These are phyloP conservation scores for Parnassius mnemosyne DNA, from an alignment of 2,888 invertebrate genomes.

Conservation along the genomic window DNA sequence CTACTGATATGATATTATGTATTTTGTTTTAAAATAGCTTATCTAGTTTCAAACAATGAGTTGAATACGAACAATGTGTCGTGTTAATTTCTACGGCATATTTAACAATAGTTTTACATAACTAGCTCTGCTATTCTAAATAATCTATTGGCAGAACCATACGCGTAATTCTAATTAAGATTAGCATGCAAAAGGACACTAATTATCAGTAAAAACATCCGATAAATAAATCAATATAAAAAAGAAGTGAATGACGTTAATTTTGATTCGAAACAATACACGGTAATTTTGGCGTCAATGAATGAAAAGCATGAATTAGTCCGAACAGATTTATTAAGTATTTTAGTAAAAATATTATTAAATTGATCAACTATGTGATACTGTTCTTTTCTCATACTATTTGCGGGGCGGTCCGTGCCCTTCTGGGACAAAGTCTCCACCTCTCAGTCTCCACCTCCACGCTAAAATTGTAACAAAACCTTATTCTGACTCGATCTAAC, in stretches of 20 bases:
- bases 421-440: slow-evolving; percentile 72
- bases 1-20: too few species aligned
- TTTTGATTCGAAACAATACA: slow-evolving; percentile 46
- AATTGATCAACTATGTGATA: slow-evolving; percentile 43
- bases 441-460: slow-evolving; percentile 71
- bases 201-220: slow-evolving; percentile 34
- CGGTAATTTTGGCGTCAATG: slow-evolving; percentile 56
- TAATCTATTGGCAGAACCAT: background rate
- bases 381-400: slow-evolving; percentile 66
- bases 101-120: slow-evolving; percentile 16
- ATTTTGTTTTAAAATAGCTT: background rate
- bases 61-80: background rate
- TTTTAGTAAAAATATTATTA: slow-evolving; percentile 58
- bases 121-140: slow-evolving; percentile 36
- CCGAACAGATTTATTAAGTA: slow-evolving; percentile 64
- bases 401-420: slow-evolving; percentile 72
- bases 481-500: slow-evolving; percentile 33
- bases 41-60: background rate
- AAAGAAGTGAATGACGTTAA: slow-evolving; percentile 77
- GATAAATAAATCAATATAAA: slow-evolving; percentile 37
- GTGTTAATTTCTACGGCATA: slow-evolving; percentile 1
- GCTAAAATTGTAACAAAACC: slow-evolving; percentile 65
- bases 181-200: slow-evolving; percentile 76
- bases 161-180: slow-evolving; percentile 21
- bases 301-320: slow-evolving; percentile 73